Base-by-base conservation (phyloP, 2,113 vertebrate genomes). In the Sciurus niger region DNA sequence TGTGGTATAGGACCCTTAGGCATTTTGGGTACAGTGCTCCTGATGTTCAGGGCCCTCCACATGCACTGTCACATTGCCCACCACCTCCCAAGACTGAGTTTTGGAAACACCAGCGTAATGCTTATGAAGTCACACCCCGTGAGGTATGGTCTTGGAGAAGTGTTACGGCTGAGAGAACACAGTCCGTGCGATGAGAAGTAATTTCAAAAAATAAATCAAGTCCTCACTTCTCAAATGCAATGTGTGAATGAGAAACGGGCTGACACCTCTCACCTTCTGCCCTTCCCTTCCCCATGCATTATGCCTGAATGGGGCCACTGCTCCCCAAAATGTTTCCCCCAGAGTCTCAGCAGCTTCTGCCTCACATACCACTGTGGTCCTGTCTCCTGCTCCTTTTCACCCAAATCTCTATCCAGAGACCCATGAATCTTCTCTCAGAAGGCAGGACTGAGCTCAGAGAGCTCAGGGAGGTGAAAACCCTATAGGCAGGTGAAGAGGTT, bases 171-270 rank as follows among this genome's bases (percentile, higher is more conserved):
- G 91, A 94, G 77, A 96, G 97, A 96, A 94, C 82, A 80, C 76
- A 97, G 93, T 37, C 84, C 88, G 68, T 37, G 80, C 90, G 84
- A 68, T 92, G 84, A 93, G 94, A 93, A 82, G 68, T 84, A 37
- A 90, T 92, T 96, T 96, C 89, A 93, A 97, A 93, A 96, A 96
- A 95, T 96, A 93, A 97, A 96, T 92, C 73, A 74, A 76, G 79
- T 46, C 86, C 73, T 94, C 74, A 89, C 86, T 92, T 87, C 72
- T 91, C 67, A 67, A 86, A 82, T 4, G 18, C 43, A 40, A 25
- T 11, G 10, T 65, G 25, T 79, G n/a, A 95, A 60, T 0, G 3
- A 18, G 18, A 93, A 93, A 32, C 48, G 30, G 67, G 11, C 67
- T 10, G 17, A 74, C 3, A 1, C 37, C 40, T 53, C 43, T 40